Evolutionary conservation across 2,888 invertebrate genomes (phyloP).

Genomic region (Tetragonula carbonaria): DNA sequence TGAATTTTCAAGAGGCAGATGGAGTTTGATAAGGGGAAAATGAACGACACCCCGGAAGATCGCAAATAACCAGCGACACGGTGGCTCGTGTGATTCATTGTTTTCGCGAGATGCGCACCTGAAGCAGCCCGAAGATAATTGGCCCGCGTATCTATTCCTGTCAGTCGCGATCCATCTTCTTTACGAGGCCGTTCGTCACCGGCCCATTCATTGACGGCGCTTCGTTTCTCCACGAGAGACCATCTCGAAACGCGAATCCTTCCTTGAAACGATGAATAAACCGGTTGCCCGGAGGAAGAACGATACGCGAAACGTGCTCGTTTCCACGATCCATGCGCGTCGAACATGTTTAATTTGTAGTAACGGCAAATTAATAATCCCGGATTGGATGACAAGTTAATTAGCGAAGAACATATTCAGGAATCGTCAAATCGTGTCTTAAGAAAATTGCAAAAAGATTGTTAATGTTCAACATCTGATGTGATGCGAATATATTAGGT

Average conservation of each 20-base stretch:
- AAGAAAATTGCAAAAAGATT: not conserved
- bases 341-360: not conserved
- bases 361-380: not conserved
- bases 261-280: slow-evolving; percentile 21
- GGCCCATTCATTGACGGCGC: slow-evolving; percentile 57
- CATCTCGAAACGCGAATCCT: slow-evolving; percentile 45
- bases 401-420: not conserved
- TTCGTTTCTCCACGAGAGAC: slow-evolving; percentile 43
- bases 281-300: not conserved
- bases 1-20: not conserved
- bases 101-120: slow-evolving; percentile 50
- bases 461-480: too few relatives aligned
- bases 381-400: not conserved
- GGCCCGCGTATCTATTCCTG: slow-evolving; percentile 58
- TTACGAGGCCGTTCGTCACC: slow-evolving; percentile 65
- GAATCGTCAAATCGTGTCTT: not conserved
- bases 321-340: not conserved
- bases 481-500: too few relatives aligned
- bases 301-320: not conserved
- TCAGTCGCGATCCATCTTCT: slow-evolving; percentile 65
- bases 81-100: slow-evolving; percentile 54
- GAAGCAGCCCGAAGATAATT: slow-evolving; percentile 60
- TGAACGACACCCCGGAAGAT: not conserved
- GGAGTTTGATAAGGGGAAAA: not conserved
- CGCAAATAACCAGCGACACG: slow-evolving; percentile 23